Percentiles rank a stretch among this genome's conserved stretches.
phyloP scores from a whole-genome alignment of 2,797 vertebrate genomes.

The Uromys caudimaculatus region DNA sequence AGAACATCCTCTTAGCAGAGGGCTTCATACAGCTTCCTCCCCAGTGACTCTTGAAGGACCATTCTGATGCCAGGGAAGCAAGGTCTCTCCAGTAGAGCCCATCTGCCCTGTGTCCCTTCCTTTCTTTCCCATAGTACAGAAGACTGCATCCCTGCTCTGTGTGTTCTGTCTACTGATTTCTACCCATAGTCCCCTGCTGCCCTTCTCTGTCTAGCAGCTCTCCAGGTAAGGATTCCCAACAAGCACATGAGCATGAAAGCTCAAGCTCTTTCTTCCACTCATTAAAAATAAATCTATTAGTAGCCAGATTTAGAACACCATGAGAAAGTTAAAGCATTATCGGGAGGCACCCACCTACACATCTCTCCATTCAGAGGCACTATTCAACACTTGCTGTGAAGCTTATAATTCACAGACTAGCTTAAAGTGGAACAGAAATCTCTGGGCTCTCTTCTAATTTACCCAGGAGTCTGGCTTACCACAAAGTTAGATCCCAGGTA shows the following conservation, averaged over 20 bases:
- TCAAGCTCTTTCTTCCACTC: conserved; percentile 49
- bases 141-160: not conserved
- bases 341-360: conserved; percentile 19
- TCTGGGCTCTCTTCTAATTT: conserved; percentile 60
- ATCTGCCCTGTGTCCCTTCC: not conserved
- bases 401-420: conserved; percentile 75
- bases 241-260: conserved; percentile 9
- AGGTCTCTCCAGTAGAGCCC: not conserved
- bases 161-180: not conserved
- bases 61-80: not conserved
- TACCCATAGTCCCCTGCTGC: too few species aligned
- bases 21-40: not conserved
- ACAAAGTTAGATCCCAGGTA: conserved; percentile 21
- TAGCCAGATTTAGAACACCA: conserved; percentile 61
- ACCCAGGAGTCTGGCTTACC: conserved; percentile 28
- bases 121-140: too few species aligned
- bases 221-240: conserved; percentile 26
- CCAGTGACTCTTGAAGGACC: not conserved
- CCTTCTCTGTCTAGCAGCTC: not conserved
- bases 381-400: conserved; percentile 72
- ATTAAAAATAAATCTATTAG: conserved; percentile 66
- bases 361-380: conserved; percentile 72
- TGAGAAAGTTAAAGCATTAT: conserved; percentile 52
- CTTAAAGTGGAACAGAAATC: conserved; percentile 51
- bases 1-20: not conserved